phyloP scores from a whole-genome alignment of 2,888 invertebrate species.

The Ctena decussata region DNA sequence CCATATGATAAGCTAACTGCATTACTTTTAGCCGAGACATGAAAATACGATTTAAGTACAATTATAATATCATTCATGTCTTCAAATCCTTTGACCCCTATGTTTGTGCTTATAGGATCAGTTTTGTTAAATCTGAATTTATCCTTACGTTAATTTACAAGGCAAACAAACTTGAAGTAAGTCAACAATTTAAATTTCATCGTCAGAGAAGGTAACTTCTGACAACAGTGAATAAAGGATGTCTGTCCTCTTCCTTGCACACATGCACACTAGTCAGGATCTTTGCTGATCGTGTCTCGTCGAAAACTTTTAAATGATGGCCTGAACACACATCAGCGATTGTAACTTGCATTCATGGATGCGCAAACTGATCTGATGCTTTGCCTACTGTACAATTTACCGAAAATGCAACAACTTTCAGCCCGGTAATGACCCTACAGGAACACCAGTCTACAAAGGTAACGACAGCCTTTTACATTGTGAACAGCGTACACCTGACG shows the following conservation, averaged over 20 bases:
- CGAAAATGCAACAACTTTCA: too few species aligned
- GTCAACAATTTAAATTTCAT: background rate
- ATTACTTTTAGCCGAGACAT: background rate
- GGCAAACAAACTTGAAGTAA: slow-evolving; percentile 8
- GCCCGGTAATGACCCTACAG: background rate
- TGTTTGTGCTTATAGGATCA: slow-evolving; percentile 6
- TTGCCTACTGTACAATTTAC: too few species aligned
- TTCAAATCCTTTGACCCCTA: background rate
- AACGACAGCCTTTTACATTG: background rate
- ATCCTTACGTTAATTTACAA: slow-evolving; percentile 3
- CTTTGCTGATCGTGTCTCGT: too few species aligned
- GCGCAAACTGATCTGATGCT: too few species aligned
- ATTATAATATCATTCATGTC: background rate
- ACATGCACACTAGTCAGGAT: too few species aligned
- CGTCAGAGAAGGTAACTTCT: background rate
- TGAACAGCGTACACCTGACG: too few species aligned
- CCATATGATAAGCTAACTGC: background rate
- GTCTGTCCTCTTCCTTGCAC: too few species aligned
- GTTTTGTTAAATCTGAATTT: background rate
- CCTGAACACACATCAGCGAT: too few species aligned
- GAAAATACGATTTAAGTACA: background rate
- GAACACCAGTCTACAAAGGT: background rate
- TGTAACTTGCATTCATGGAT: too few species aligned
- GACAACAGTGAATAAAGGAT: too few species aligned
- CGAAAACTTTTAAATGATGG: too few species aligned